Conservation (phyloP, 2,797 vertebrate genomes). For the Moxostoma hubbsi region DNA sequence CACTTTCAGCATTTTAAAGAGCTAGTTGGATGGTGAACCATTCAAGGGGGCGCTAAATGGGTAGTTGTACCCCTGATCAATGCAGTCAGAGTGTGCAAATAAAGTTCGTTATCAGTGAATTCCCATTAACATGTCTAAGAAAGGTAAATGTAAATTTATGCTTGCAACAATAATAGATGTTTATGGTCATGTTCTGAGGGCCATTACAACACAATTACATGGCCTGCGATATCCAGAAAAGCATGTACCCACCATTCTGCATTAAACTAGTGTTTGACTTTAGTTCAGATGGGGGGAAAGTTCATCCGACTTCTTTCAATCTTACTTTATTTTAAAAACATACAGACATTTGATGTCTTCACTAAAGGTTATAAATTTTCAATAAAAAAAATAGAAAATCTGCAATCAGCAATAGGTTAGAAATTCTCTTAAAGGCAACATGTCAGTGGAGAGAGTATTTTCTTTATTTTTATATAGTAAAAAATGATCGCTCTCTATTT, state of each 20-base stretch:
- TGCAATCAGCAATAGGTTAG: too few species aligned
- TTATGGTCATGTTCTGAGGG: constrained; percentile 61
- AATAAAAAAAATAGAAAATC: neutral
- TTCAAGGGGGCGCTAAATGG: too few species aligned
- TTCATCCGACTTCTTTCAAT: neutral
- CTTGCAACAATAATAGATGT: constrained; percentile 65
- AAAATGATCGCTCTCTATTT: neutral
- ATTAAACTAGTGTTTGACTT: neutral
- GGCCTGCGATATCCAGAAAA: constrained; percentile 61
- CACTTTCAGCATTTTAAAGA: too few species aligned
- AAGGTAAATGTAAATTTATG: constrained; percentile 61
- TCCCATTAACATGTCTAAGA: neutral
- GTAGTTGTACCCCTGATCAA: too few species aligned
- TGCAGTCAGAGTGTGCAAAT: too few species aligned
- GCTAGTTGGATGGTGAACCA: too few species aligned
- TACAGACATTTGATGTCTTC: neutral
- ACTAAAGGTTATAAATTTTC: neutral
- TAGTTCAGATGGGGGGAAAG: neutral
- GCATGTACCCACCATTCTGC: constrained; percentile 58
- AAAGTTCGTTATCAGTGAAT: too few species aligned
- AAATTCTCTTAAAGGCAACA: neutral
- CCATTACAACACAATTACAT: constrained; percentile 71
- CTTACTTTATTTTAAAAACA: neutral
- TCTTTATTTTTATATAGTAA: neutral
- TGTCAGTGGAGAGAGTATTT: neutral